phyloP scores from a whole-genome alignment of 2,113 vertebrate genomes.

The Sebastes fasciatus region DNA sequence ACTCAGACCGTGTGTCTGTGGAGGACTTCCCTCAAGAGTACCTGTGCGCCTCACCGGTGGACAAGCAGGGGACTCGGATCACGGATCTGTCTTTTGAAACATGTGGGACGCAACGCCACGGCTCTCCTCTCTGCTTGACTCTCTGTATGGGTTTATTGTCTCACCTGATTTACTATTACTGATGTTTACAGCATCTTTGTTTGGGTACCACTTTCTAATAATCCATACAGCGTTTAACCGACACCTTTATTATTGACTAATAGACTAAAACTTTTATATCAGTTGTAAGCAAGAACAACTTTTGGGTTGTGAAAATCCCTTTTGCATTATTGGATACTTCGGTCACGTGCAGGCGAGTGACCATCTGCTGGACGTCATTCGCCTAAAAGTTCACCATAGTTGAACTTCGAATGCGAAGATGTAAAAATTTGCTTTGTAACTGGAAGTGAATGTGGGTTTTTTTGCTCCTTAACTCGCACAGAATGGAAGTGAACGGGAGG shows the following conservation, averaged over 20 bases:
- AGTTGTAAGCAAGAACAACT: neutral
- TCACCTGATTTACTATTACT: conserved; percentile 3
- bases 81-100: neutral
- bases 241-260: neutral
- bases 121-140: neutral
- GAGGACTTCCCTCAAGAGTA: neutral
- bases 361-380: no score
- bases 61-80: neutral
- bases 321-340: neutral
- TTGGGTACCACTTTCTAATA: neutral
- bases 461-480: no score
- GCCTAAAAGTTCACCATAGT: no score
- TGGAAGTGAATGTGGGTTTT: no score
- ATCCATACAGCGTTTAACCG: neutral
- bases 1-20: neutral
- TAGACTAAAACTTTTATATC: neutral
- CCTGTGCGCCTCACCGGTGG: neutral
- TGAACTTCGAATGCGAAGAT: no score
- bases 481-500: no score
- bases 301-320: neutral
- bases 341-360: no score
- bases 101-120: neutral
- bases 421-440: no score
- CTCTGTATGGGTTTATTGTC: neutral
- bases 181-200: neutral